phyloP scores from a whole-genome alignment of 2,888 invertebrate species.

The Drosophila seclusa region DNA sequence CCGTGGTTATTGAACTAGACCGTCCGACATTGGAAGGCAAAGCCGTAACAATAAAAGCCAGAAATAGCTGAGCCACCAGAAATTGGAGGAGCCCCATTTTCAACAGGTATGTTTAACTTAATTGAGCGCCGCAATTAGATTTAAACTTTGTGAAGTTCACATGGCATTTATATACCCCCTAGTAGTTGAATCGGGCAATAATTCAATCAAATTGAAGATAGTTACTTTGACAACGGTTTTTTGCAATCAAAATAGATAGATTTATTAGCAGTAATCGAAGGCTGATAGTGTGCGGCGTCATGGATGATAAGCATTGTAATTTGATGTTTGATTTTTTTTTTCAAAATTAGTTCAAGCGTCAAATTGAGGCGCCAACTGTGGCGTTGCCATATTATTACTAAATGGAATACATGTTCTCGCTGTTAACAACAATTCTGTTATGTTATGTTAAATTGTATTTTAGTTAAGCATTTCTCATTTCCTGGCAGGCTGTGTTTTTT shows the following conservation, averaged over 20 bases:
- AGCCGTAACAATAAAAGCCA: constrained; percentile 38
- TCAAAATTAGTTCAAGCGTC: neutral
- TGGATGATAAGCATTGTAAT: constrained; percentile 39
- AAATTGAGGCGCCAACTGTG: neutral
- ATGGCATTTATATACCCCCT: constrained; percentile 45
- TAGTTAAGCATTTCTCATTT: neutral
- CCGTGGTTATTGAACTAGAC: constrained; percentile 70
- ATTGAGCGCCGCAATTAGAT: constrained; percentile 13
- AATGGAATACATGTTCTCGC: neutral
- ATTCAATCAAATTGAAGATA: constrained; percentile 35
- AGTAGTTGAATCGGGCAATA: constrained; percentile 20
- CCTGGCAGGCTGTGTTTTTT: no score
- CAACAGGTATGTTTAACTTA: neutral
- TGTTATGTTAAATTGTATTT: constrained; percentile 10
- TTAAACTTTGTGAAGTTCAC: neutral
- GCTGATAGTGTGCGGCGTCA: constrained; percentile 1
- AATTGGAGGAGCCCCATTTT: constrained; percentile 52
- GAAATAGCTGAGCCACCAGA: constrained; percentile 33
- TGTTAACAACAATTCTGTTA: neutral
- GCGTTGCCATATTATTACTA: neutral
- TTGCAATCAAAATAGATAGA: constrained; percentile 12
- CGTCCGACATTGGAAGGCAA: constrained; percentile 53
- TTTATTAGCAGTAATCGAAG: constrained; percentile 16
- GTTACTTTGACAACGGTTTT: constrained; percentile 26
- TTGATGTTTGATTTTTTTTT: neutral